Base-by-base conservation (phyloP, 1,140 invertebrate genomes). In the Meloidogyne exigua region DNA sequence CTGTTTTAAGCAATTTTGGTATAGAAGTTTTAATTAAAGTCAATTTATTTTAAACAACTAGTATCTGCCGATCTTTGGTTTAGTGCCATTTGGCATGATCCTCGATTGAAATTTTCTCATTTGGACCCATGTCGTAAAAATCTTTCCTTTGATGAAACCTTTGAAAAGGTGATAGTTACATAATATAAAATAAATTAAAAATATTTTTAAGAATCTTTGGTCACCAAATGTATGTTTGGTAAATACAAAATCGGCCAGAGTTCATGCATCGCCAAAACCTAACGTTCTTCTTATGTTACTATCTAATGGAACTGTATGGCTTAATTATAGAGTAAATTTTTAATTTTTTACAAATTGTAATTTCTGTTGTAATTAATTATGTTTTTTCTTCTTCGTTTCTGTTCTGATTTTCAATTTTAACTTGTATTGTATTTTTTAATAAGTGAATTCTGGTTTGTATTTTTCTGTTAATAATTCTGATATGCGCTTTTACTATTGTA, bases 41-140 rank as follows among this genome's bases (percentile, higher is more conserved):
- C 2, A n/a, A n/a, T n/a, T 49, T 49, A 57, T 21, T 57, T 49
- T 18, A 18, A 2, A 18, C 15, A 49, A 18, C 18, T n/a, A 57
- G 87, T 86, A 65, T 86, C 86, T 18, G 86, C 84, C 15, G 84
- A 86, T 67, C 72, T 86, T 12, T 86, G 84, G 84, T 86, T 86
- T 68, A 85, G 83, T 67, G 77, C 84, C 18, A 81, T 88, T 28
- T 87, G 85, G 85, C 78, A 87, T 65, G 85, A 87, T 69, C 81
- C 72, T 12, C 73, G 86, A 0, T 76, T 87, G n/a, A 82, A 85
- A 18, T 87, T 88, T 67, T 39, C 73, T 12, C 86, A 85, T 78
- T 77, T 83, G 18, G 85, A 87, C 68, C 68, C 75, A 13, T 87
- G 86, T 26, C 69, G 86, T 44, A 65, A 72, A 32, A 87, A 87